Evolutionary conservation across 2,797 vertebrate species (phyloP).

Genomic region (Macrochelys suwanniensis): DNA sequence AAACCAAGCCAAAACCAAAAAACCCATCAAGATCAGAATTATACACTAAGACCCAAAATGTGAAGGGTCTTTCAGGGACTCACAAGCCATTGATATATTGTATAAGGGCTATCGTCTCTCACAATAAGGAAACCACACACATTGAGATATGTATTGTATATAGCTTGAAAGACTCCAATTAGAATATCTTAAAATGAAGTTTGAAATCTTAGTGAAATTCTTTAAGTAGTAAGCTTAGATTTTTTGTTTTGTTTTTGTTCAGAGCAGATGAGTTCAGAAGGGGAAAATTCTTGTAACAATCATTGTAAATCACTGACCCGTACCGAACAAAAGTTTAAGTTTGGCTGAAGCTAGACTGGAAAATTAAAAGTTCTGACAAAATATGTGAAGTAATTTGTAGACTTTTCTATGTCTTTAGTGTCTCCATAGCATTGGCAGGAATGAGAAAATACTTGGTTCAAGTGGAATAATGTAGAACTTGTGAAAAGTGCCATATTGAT

Average conservation of each 20-base stretch:
- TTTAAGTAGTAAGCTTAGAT: neutral
- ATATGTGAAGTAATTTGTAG: neutral
- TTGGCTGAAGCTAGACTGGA: neutral
- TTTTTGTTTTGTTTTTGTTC: neutral
- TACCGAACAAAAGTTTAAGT: fast-evolving
- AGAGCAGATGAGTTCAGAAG: neutral
- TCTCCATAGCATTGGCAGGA: neutral
- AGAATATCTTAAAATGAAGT: neutral
- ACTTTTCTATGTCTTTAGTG: neutral
- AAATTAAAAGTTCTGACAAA: neutral
- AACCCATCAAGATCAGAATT: neutral
- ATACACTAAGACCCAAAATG: neutral
- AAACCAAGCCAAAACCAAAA: too few relatives aligned
- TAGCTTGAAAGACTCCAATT: neutral
- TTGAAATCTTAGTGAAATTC: neutral
- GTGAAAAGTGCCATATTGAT: neutral
- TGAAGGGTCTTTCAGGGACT: neutral
- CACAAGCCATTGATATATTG: neutral
- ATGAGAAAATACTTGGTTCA: neutral
- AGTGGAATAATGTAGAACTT: neutral
- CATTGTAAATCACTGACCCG: neutral
- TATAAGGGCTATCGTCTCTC: neutral
- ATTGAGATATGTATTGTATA: fast-evolving
- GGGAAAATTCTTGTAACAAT: neutral
- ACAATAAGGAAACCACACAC: neutral